phyloP scores from a whole-genome alignment of 2,113 vertebrate genomes.

The Caranx melampygus region DNA sequence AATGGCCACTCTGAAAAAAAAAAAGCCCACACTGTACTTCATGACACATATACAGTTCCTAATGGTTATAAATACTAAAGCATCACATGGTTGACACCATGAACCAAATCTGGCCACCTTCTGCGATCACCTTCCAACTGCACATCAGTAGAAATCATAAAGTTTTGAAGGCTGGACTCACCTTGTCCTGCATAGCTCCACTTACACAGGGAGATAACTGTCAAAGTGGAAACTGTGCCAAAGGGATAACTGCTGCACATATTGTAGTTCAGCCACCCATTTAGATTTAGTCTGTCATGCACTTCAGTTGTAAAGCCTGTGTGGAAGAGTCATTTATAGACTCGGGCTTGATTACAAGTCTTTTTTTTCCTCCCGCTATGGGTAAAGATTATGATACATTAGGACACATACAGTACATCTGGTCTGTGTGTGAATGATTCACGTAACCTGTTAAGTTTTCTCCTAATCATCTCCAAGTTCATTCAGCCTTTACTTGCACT shows the following conservation, averaged over 20 bases:
- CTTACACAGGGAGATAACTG: conserved; percentile 49
- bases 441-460: background rate
- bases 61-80: conserved; percentile 83
- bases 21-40: conserved; percentile 62
- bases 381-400: background rate
- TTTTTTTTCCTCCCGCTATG: background rate
- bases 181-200: conserved; percentile 78
- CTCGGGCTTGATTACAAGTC: background rate
- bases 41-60: conserved; percentile 75
- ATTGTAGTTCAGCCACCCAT: conserved; percentile 6
- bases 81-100: conserved; percentile 75
- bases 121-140: conserved; percentile 73
- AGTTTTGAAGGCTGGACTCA: conserved; percentile 82
- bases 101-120: conserved; percentile 77
- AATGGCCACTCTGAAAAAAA: conserved; percentile 77
- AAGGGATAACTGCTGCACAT: conserved; percentile 26
- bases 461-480: conserved; percentile 2
- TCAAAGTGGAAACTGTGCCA: conserved; percentile 66
- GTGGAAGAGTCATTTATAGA: background rate
- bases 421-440: background rate
- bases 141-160: conserved; percentile 69
- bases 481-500: conserved; percentile 32
- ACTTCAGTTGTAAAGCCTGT: conserved; percentile 26
- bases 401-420: background rate
- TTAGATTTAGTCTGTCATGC: conserved; percentile 18